These are phyloP conservation scores for Prionace glauca DNA, from an alignment of 2,797 vertebrate species.

Conservation along the genomic window DNA sequence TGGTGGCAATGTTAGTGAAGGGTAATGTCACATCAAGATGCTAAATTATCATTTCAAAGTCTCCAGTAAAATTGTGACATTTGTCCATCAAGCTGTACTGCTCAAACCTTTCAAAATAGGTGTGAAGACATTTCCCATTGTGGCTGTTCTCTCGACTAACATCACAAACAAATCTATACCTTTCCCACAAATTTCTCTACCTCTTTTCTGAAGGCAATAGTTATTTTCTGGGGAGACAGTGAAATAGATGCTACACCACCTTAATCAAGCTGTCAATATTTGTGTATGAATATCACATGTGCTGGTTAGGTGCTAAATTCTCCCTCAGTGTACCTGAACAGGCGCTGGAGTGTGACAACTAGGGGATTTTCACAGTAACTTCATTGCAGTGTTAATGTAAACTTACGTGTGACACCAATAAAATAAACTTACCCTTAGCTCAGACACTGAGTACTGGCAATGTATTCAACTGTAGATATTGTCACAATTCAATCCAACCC, in stretches of 20 bases:
- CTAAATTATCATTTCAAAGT: not conserved
- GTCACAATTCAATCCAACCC: not conserved
- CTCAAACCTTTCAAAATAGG: not conserved
- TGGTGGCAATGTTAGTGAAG: not conserved
- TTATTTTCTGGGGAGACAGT: not conserved
- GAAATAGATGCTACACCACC: not conserved
- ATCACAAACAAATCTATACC: not conserved
- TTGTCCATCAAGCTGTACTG: not conserved
- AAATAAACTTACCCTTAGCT: too few species aligned
- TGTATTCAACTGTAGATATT: not conserved
- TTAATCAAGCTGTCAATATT: not conserved
- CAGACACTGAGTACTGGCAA: not conserved
- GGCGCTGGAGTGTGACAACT: too few species aligned
- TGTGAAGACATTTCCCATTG: not conserved
- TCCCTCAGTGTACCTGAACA: too few species aligned
- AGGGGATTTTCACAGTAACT: too few species aligned
- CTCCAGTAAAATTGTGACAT: not conserved
- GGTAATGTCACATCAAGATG: not conserved
- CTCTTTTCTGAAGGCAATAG: not conserved
- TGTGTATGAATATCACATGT: too few species aligned
- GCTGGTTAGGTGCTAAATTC: too few species aligned
- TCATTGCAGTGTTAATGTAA: too few species aligned
- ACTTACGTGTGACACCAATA: too few species aligned
- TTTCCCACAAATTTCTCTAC: not conserved
- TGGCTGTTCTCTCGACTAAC: not conserved